These are phyloP conservation scores for Julus scanicus DNA, from an alignment of 2,888 invertebrate species.

Conservation along the genomic window DNA sequence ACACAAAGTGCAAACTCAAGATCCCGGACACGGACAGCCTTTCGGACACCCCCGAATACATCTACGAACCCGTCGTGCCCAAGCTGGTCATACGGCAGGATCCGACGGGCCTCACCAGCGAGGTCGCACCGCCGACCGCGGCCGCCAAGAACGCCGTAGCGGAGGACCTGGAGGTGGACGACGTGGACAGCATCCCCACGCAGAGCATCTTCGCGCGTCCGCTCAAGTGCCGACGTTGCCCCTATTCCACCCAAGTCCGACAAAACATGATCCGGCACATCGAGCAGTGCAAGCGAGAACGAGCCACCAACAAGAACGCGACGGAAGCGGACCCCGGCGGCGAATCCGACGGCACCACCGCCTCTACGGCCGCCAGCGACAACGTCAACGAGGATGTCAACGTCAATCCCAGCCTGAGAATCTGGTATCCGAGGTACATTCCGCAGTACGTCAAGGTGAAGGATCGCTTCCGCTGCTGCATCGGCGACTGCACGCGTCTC, in stretches of 20 bases:
- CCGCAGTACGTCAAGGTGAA: slow-evolving; percentile 37
- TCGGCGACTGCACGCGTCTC: slow-evolving; percentile 76
- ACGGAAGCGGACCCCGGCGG: slow-evolving; percentile 47
- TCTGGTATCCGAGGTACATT: slow-evolving; percentile 76
- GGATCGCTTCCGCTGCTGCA: slow-evolving; percentile 77
- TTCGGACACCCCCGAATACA: slow-evolving; percentile 48
- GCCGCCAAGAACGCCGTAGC: neutral
- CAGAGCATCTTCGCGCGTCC: slow-evolving; percentile 60
- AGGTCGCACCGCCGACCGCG: neutral
- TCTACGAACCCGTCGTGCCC: slow-evolving; percentile 44
- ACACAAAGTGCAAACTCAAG: neutral
- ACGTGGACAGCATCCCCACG: slow-evolving; percentile 59
- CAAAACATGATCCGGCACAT: slow-evolving; percentile 79
- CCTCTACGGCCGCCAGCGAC: slow-evolving; percentile 58
- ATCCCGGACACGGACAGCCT: neutral
- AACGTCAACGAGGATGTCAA: slow-evolving; percentile 32
- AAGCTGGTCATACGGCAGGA: slow-evolving; percentile 23
- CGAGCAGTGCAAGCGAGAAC: slow-evolving; percentile 70
- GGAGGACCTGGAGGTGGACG: slow-evolving; percentile 23
- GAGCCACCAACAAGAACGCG: neutral
- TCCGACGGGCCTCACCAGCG: neutral
- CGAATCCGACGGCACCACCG: slow-evolving; percentile 56
- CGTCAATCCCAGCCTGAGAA: slow-evolving; percentile 76
- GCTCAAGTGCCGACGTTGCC: slow-evolving; percentile 73
- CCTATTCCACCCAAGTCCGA: slow-evolving; percentile 74